Percentiles rank a stretch among this genome's conserved stretches.
Conservation (phyloP, 2,113 vertebrate genomes). For the Hyperoodon ampullatus region DNA sequence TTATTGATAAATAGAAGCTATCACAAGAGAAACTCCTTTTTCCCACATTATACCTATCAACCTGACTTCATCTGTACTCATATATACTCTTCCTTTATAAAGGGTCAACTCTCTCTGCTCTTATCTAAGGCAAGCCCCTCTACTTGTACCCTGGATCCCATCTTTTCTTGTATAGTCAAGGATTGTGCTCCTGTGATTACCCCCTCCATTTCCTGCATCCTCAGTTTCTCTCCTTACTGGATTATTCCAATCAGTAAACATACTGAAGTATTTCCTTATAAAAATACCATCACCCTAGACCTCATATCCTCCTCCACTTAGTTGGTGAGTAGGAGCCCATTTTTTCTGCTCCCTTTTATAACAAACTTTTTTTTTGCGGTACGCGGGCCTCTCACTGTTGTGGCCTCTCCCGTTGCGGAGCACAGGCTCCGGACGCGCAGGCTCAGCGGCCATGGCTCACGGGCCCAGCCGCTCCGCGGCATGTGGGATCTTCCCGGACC, state of each 20-base stretch:
- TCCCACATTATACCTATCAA: not conserved
- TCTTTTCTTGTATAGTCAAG: not conserved
- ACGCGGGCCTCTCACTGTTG: too few relatives aligned
- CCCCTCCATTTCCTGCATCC: not conserved
- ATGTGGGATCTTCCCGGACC: too few relatives aligned
- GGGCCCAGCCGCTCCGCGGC: too few relatives aligned
- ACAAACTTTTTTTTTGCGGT: not conserved
- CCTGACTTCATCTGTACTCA: not conserved
- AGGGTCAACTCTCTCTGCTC: not conserved
- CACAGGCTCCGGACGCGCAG: too few relatives aligned
- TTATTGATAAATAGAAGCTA: not conserved
- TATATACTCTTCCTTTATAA: not conserved
- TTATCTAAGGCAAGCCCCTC: not conserved
- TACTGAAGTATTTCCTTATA: not conserved
- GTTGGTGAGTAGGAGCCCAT: not conserved
- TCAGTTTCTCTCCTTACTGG: not conserved
- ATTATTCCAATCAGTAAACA: not conserved
- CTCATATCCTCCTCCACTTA: not conserved
- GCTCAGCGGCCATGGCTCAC: too few relatives aligned
- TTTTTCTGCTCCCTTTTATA: not conserved
- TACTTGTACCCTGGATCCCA: not conserved
- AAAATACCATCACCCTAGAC: not conserved
- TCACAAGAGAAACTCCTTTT: not conserved
- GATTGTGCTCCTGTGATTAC: not conserved
- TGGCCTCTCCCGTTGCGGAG: too few relatives aligned